phyloP scores from a whole-genome alignment of 2,888 invertebrate genomes.

The Plagiodera versicolora region DNA sequence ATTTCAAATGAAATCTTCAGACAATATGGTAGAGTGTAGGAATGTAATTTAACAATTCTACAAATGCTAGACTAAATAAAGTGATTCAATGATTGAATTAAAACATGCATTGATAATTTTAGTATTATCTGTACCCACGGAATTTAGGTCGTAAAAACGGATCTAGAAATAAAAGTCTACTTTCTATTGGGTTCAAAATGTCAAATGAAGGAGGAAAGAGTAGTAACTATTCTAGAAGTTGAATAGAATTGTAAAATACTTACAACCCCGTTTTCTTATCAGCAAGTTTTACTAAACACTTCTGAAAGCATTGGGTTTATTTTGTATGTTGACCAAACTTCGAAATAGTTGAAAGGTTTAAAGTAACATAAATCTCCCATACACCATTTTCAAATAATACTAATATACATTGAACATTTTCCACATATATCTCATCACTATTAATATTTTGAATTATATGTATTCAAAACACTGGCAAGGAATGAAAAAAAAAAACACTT shows the following conservation, averaged over 20 bases:
- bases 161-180: slow-evolving; percentile 48
- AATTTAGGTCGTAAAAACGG: slow-evolving; percentile 54
- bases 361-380: slow-evolving; percentile 31
- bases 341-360: slow-evolving; percentile 30
- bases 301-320: slow-evolving; percentile 37
- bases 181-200: slow-evolving; percentile 48
- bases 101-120: slow-evolving; percentile 35
- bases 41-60: no score
- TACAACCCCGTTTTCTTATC: slow-evolving; percentile 50
- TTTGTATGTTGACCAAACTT: slow-evolving; percentile 12
- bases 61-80: slow-evolving; percentile 23
- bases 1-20: slow-evolving; percentile 23
- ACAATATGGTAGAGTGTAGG: slow-evolving; percentile 27
- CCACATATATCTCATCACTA: slow-evolving; percentile 21
- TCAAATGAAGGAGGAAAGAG: slow-evolving; percentile 43
- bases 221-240: slow-evolving; percentile 29
- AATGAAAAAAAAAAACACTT: slow-evolving; percentile 14
- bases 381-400: slow-evolving; percentile 39
- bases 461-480: slow-evolving; percentile 13
- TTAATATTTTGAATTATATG: slow-evolving; percentile 29
- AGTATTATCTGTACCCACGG: slow-evolving; percentile 43
- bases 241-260: slow-evolving; percentile 38
- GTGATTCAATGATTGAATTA: slow-evolving; percentile 27
- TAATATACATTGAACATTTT: background rate
- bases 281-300: slow-evolving; percentile 49